Evolutionary conservation across 2,113 vertebrate species (phyloP).

Genomic region (Australoheros scitulus): DNA sequence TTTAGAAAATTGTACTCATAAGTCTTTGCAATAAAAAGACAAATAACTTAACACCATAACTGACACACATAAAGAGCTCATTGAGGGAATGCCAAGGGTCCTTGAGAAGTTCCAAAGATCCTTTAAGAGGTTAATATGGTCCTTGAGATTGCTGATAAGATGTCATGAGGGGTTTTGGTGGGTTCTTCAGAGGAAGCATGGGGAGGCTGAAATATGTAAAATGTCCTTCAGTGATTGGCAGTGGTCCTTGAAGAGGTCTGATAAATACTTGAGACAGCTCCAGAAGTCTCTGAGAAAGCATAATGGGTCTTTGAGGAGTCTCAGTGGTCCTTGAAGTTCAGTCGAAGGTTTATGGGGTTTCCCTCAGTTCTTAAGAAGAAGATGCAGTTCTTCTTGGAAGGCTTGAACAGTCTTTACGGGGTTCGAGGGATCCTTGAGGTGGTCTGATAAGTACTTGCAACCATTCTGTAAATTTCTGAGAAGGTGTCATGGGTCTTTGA

Average conservation of each 20-base stretch:
- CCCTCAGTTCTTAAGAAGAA: not conserved
- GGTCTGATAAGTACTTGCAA: not conserved
- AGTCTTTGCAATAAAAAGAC: not conserved
- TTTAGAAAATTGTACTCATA: not conserved
- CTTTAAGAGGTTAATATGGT: not conserved
- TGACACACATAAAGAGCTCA: not conserved
- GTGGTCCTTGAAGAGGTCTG: not conserved
- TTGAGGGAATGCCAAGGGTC: not conserved
- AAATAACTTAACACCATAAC: not conserved
- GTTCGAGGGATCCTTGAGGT: not conserved
- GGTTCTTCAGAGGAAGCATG: not conserved
- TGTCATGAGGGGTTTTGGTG: not conserved
- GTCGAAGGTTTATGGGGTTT: not conserved
- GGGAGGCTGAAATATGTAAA: not conserved
- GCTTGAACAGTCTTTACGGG: not conserved
- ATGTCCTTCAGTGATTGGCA: not conserved
- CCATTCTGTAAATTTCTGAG: not conserved
- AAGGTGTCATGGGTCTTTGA: not conserved
- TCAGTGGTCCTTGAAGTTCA: not conserved
- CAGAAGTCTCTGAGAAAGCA: not conserved
- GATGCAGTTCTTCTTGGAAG: not conserved
- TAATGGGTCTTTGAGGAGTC: not conserved
- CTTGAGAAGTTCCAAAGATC: not conserved
- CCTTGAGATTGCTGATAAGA: not conserved
- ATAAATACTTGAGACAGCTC: not conserved